Percentiles rank a stretch among this genome's conserved stretches.
Conservation (phyloP, 2,113 vertebrate species). For the Cacatua alba region DNA sequence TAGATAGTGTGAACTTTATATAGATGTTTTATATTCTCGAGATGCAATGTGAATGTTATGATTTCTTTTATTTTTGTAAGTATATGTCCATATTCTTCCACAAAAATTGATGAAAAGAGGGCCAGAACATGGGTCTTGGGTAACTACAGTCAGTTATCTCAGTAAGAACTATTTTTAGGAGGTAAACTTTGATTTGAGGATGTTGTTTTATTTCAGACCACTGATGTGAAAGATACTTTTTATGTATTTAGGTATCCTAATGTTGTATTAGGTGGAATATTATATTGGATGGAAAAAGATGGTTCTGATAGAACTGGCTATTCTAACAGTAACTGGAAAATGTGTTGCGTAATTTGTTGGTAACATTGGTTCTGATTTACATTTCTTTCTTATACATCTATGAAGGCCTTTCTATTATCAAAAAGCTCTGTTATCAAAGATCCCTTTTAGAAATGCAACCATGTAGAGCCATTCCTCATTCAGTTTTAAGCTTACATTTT, state of each 20-base stretch:
- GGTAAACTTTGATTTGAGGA: background rate
- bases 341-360: background rate
- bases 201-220: background rate
- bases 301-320: background rate
- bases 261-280: background rate
- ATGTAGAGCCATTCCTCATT: background rate
- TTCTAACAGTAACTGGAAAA: background rate
- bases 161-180: background rate
- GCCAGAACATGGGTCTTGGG: background rate
- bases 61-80: background rate
- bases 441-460: background rate
- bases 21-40: background rate
- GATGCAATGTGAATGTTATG: background rate
- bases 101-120: background rate
- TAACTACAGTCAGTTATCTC: background rate
- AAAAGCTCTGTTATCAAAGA: background rate
- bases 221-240: background rate
- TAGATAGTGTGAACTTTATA: background rate
- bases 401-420: background rate
- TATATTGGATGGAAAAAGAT: background rate
- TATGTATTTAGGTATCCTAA: background rate
- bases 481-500: background rate
- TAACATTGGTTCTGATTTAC: background rate
- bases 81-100: background rate
- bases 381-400: background rate